phyloP scores from a whole-genome alignment of 2,113 vertebrate genomes.

The Vireo altiloquus region DNA sequence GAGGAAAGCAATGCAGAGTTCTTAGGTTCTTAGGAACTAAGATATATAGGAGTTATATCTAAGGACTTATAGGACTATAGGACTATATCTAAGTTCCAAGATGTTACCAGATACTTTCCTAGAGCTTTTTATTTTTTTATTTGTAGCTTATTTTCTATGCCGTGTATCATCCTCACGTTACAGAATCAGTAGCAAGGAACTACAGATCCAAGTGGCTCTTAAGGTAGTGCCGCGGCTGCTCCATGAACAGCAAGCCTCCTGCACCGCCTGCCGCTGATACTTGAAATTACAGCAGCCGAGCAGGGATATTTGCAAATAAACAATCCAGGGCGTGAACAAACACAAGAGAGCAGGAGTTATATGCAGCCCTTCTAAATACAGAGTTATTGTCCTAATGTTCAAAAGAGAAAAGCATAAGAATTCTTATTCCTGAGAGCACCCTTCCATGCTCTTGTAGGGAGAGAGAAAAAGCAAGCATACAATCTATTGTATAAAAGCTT shows the following conservation, averaged over 20 bases:
- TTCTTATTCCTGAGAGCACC: neutral
- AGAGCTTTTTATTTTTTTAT: neutral
- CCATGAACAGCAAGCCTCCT: neutral
- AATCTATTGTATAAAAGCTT: neutral
- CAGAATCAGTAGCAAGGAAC: neutral
- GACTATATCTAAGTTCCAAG: neutral
- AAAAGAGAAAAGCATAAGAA: neutral
- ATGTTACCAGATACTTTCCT: neutral
- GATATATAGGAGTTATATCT: too few relatives aligned
- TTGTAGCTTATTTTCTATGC: neutral
- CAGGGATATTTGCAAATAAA: neutral
- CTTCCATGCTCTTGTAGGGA: neutral
- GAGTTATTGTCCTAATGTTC: neutral
- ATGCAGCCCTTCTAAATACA: neutral
- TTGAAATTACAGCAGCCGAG: neutral
- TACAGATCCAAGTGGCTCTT: neutral
- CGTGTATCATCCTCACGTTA: neutral
- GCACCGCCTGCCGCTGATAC: neutral
- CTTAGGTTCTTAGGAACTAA: too few relatives aligned
- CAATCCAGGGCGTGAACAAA: neutral
- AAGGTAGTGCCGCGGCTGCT: fast-evolving
- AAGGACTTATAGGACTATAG: too few relatives aligned
- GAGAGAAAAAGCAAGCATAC: neutral
- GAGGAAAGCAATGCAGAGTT: neutral
- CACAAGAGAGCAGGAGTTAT: neutral